Evolutionary conservation across 2,113 vertebrate genomes (phyloP).

Genomic region (Spilogale gracilis): DNA sequence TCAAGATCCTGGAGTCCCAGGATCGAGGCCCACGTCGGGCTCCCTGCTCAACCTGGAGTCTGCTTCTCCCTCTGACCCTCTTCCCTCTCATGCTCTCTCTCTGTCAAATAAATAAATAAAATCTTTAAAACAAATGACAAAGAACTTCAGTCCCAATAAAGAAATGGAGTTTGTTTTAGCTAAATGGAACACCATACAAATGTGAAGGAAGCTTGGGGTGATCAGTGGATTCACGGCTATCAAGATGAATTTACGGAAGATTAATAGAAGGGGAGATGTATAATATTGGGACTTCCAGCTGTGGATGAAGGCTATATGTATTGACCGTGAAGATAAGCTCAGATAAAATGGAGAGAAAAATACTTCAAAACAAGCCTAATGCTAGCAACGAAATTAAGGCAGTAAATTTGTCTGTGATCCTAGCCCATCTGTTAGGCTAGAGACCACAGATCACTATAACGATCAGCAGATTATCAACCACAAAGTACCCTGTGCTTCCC

Average conservation of each 20-base stretch:
- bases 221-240: constrained; percentile 29
- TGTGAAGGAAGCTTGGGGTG: constrained; percentile 38
- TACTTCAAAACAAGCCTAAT: constrained; percentile 73
- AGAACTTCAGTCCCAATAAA: constrained; percentile 57
- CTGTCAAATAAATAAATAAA: no score
- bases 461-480: constrained; percentile 68
- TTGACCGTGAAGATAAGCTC: constrained; percentile 70
- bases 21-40: no score
- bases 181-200: constrained; percentile 62
- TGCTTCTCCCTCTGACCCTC: no score
- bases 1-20: no score
- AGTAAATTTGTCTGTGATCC: constrained; percentile 74
- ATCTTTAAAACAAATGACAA: constrained; percentile 50
- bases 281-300: constrained; percentile 73
- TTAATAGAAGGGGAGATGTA: constrained; percentile 48
- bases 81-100: no score
- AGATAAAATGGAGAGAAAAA: constrained; percentile 74
- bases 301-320: constrained; percentile 59
- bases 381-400: constrained; percentile 73
- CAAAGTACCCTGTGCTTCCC: constrained; percentile 60
- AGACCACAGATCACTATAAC: constrained; percentile 67
- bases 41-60: no score
- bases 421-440: constrained; percentile 68
- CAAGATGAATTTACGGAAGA: constrained; percentile 71
- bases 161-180: constrained; percentile 63